Percentiles rank a stretch among this genome's conserved stretches.
Conservation (phyloP, 2,888 invertebrate genomes). For the Listrodromus nycthemerus region DNA sequence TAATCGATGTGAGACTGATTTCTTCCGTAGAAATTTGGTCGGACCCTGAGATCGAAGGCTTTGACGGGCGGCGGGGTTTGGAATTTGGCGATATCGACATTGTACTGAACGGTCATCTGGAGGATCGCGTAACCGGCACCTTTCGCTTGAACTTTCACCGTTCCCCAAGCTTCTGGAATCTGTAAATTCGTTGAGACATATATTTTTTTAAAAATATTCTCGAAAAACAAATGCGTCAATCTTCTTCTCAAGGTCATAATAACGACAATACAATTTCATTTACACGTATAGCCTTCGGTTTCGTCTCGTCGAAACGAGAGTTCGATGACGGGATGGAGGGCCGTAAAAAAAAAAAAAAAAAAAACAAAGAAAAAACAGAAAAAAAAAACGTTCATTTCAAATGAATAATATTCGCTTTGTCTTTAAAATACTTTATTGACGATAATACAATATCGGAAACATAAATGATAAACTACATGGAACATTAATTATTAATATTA, state of each 20-base stretch:
- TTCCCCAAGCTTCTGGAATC: conserved; percentile 97
- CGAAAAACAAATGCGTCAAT: too few species aligned
- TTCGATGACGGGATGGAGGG: too few species aligned
- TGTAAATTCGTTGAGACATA: conserved; percentile 77
- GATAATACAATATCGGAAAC: neutral
- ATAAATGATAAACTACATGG: neutral
- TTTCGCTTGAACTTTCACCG: conserved; percentile 95
- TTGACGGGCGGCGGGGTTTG: conserved; percentile 93
- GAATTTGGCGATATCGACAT: conserved; percentile 93
- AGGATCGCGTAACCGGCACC: conserved; percentile 98
- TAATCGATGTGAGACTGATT: conserved; percentile 97
- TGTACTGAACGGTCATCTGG: conserved; percentile 97
- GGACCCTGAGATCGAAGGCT: conserved; percentile 92
- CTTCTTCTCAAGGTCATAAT: too few species aligned
- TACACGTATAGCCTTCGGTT: too few species aligned
- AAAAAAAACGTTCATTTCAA: too few species aligned
- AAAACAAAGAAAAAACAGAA: too few species aligned
- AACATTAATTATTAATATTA: too few species aligned
- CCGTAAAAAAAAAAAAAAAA: too few species aligned
- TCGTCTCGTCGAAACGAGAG: too few species aligned
- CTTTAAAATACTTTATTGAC: neutral
- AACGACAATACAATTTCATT: too few species aligned
- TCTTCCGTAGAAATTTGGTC: conserved; percentile 92
- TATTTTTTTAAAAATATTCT: neutral
- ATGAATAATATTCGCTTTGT: too few species aligned